A percentile compares a stretch with the other conserved stretches of the same genome.
Conservation (phyloP, 2,888 invertebrate genomes). For the Phragmatobia fuliginosa region DNA sequence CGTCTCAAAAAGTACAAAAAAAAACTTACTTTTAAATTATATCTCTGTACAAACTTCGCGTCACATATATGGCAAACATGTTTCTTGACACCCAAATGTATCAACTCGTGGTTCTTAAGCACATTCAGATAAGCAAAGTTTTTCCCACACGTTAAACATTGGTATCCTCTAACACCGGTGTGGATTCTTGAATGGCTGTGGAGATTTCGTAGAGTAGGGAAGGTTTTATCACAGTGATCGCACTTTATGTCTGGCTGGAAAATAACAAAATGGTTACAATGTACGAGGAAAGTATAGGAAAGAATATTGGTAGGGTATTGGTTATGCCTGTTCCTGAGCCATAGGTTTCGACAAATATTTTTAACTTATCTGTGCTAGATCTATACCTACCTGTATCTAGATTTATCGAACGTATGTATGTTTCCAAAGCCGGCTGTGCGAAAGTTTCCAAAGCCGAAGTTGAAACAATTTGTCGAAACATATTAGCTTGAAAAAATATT, state of each 20-base stretch:
- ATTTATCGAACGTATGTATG: too few species aligned
- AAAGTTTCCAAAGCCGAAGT: too few species aligned
- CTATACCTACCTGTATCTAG: too few species aligned
- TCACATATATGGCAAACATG: constrained; percentile 90
- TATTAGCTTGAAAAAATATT: too few species aligned
- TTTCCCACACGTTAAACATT: constrained; percentile 88
- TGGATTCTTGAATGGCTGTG: constrained; percentile 88
- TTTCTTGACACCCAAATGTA: constrained; percentile 90
- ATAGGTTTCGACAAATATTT: too few species aligned
- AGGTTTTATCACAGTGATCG: constrained; percentile 77
- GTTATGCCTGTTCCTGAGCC: not conserved
- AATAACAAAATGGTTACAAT: not conserved
- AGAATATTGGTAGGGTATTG: not conserved
- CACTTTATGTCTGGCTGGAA: constrained; percentile 83
- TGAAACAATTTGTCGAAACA: too few species aligned
- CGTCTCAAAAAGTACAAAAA: not conserved
- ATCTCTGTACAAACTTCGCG: constrained; percentile 81
- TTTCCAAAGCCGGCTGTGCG: too few species aligned
- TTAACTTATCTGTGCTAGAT: too few species aligned
- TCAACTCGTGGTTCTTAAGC: constrained; percentile 90
- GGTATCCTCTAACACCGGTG: constrained; percentile 86
- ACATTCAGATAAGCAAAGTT: constrained; percentile 89
- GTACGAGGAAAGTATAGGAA: not conserved
- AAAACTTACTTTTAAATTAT: constrained; percentile 78
- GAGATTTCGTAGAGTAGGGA: constrained; percentile 86